Evolutionary conservation across 2,797 vertebrate genomes (phyloP).

Genomic region (Australoheros facetus): DNA sequence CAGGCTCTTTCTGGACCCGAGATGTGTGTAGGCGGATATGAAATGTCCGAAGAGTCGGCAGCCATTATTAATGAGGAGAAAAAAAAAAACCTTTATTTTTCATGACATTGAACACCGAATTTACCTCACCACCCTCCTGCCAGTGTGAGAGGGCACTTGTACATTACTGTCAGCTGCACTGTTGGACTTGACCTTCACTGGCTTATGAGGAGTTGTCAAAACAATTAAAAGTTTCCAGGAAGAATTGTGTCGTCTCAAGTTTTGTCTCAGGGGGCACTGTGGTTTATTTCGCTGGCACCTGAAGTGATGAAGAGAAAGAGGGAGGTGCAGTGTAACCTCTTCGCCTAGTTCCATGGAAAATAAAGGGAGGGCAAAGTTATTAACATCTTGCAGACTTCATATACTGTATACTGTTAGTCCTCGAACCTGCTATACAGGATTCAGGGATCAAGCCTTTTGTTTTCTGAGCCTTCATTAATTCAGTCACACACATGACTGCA

Average conservation of each 20-base stretch:
- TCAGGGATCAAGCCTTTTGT: conserved; percentile 31
- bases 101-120: conserved; percentile 71
- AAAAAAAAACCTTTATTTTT: conserved; percentile 62
- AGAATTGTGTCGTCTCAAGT: conserved; percentile 73
- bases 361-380: conserved; percentile 26
- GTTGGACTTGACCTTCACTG: conserved; percentile 75
- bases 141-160: conserved; percentile 74
- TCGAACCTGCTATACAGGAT: conserved; percentile 46
- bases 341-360: conserved; percentile 1
- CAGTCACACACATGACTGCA: conserved; percentile 11
- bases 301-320: conserved; percentile 20
- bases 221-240: conserved; percentile 80
- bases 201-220: conserved; percentile 78
- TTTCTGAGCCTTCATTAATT: conserved; percentile 36
- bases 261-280: conserved; percentile 60
- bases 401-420: background rate
- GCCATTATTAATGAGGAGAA: conserved; percentile 42
- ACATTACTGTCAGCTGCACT: conserved; percentile 75
- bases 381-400: conserved; percentile 27
- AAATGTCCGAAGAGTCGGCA: conserved; percentile 44
- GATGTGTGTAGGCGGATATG: conserved; percentile 19
- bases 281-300: conserved; percentile 13
- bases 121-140: conserved; percentile 75
- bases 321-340: background rate
- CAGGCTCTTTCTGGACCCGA: conserved; percentile 35